phyloP scores from a whole-genome alignment of 2,113 vertebrate genomes.

The Antennarius striatus region DNA sequence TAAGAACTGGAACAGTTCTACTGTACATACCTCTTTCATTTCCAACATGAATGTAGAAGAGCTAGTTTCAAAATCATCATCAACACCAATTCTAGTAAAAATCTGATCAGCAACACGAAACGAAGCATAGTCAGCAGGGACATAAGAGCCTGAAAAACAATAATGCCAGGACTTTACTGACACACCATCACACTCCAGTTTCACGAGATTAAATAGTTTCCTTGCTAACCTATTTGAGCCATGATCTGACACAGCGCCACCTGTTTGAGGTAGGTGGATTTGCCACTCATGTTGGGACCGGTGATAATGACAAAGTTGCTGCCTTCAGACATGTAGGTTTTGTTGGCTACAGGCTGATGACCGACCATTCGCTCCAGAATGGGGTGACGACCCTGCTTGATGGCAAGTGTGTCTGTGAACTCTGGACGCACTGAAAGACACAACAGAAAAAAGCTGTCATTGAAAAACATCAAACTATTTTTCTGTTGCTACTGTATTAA shows the following conservation, averaged over 20 bases:
- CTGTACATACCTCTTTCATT: constrained; percentile 89
- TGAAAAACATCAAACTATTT: not conserved
- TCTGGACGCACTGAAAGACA: constrained; percentile 89
- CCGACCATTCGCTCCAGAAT: constrained; percentile 90
- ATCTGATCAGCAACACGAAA: constrained; percentile 92
- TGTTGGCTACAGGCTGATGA: constrained; percentile 90
- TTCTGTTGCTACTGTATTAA: not conserved
- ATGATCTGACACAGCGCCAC: constrained; percentile 96
- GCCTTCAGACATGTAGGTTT: constrained; percentile 90
- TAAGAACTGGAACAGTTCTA: not conserved
- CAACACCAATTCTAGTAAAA: constrained; percentile 96
- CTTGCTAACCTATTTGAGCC: constrained; percentile 92
- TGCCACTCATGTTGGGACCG: constrained; percentile 98
- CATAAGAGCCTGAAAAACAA: constrained; percentile 87
- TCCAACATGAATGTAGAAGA: constrained; percentile 97
- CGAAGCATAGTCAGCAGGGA: constrained; percentile 92
- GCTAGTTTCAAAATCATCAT: constrained; percentile 97
- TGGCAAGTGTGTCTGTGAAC: constrained; percentile 95
- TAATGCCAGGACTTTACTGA: not conserved
- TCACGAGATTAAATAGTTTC: not conserved
- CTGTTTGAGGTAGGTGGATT: constrained; percentile 96
- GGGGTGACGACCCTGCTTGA: constrained; percentile 94
- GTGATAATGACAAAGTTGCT: constrained; percentile 95
- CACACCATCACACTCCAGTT: not conserved
- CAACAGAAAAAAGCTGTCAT: constrained; percentile 15